A percentile compares a stretch with the other conserved stretches of the same genome.
Conservation (phyloP, 1,140 invertebrate genomes). For the Drosophila willistoni region DNA sequence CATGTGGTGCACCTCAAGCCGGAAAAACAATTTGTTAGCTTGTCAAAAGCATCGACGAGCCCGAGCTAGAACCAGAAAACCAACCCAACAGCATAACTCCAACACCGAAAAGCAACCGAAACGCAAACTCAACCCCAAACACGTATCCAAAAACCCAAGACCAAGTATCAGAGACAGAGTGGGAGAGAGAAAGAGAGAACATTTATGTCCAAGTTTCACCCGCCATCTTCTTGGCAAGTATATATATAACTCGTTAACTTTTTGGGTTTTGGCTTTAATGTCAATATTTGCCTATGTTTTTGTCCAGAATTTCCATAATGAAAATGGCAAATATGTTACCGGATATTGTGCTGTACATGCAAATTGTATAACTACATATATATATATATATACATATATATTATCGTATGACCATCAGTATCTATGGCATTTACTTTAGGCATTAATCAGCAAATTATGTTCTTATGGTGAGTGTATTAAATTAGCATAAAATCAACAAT, state of each 20-base stretch:
- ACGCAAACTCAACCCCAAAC: neutral
- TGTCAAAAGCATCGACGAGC: conserved; percentile 69
- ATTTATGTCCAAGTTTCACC: conserved; percentile 48
- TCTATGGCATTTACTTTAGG: conserved; percentile 52
- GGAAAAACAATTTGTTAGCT: conserved; percentile 78
- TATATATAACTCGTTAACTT: conserved; percentile 58
- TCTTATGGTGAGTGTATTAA: conserved; percentile 72
- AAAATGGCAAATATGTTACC: conserved; percentile 61
- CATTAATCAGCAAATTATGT: conserved; percentile 76
- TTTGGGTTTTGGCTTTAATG: conserved; percentile 35
- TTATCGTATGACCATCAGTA: neutral
- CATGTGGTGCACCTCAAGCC: conserved; percentile 78
- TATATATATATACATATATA: neutral
- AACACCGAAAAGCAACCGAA: neutral
- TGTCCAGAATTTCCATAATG: conserved; percentile 69
- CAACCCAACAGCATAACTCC: neutral
- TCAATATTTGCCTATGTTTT: conserved; percentile 44
- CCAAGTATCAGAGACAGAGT: neutral
- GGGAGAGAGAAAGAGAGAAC: neutral
- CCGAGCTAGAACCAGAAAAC: neutral
- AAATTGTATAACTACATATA: neutral
- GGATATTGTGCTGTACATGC: neutral
- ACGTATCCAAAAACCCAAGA: neutral
- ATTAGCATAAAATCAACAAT: conserved; percentile 71
- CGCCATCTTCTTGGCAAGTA: conserved; percentile 21